Evolutionary conservation across 53 echinoderm and acorn worm species (phyloP).

Genomic region (Crossaster papposus): DNA sequence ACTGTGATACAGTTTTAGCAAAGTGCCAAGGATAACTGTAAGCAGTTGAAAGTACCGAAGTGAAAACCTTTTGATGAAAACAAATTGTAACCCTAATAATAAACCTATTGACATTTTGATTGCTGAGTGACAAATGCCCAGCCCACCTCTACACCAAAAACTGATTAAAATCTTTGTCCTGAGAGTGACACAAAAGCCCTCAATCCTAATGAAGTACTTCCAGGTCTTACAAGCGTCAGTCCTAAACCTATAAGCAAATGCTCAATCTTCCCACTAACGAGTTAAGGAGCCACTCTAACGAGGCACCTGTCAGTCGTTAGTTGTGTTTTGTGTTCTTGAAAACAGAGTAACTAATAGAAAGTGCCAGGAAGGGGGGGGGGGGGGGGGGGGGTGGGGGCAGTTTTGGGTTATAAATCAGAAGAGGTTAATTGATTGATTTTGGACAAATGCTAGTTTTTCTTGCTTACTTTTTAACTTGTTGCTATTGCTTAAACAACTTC

Average conservation of each 20-base stretch:
- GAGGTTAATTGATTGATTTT: constrained; percentile 13
- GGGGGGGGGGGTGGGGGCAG: neutral
- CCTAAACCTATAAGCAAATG: neutral
- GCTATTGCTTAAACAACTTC: neutral
- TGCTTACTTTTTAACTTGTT: neutral
- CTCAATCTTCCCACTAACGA: constrained; percentile 24
- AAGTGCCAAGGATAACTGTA: too few species aligned
- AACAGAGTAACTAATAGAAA: neutral
- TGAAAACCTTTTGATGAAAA: neutral
- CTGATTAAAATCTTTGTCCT: neutral
- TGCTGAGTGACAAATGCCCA: constrained; percentile 3
- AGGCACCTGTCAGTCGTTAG: neutral
- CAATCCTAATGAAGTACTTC: constrained; percentile 47
- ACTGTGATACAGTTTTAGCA: neutral
- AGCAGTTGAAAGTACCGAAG: neutral
- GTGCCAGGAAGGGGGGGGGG: neutral
- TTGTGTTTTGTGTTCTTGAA: constrained; percentile 11
- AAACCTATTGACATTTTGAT: neutral
- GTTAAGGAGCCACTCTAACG: neutral
- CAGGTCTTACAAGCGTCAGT: neutral
- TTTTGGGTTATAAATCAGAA: neutral
- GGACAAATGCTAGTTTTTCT: neutral
- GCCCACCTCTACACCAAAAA: neutral
- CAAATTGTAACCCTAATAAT: neutral
- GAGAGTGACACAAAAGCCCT: constrained; percentile 14